Evolutionary conservation across 2,113 vertebrate species (phyloP).

Genomic region (Cinclus mexicanus): DNA sequence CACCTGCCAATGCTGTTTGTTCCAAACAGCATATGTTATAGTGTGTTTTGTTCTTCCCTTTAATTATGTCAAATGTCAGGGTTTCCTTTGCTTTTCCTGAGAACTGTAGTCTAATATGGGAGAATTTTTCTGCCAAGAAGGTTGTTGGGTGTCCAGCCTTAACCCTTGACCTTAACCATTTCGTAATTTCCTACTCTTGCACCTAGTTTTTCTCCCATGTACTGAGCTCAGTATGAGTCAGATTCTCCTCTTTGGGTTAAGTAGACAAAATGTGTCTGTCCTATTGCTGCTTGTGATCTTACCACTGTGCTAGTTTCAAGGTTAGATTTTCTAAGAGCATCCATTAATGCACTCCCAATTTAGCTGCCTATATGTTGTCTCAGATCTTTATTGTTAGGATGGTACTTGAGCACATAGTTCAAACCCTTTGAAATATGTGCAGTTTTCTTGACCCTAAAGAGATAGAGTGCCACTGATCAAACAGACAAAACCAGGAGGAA

Average conservation of each 20-base stretch:
- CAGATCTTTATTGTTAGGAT: neutral
- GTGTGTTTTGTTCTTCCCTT: neutral
- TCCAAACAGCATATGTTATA: neutral
- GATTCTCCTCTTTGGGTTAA: neutral
- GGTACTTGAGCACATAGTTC: neutral
- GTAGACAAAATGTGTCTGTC: neutral
- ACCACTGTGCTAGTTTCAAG: neutral
- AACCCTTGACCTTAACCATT: neutral
- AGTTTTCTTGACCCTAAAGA: neutral
- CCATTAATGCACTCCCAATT: neutral
- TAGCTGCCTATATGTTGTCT: neutral
- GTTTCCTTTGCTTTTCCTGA: constrained; percentile 20
- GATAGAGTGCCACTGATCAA: neutral
- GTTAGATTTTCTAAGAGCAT: neutral
- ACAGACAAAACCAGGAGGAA: neutral
- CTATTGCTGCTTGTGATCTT: neutral
- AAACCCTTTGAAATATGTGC: neutral
- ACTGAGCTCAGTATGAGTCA: neutral
- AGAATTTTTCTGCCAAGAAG: neutral
- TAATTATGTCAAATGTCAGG: constrained; percentile 9
- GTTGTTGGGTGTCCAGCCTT: neutral
- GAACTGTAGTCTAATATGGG: neutral
- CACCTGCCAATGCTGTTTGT: neutral
- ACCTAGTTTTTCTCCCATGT: neutral
- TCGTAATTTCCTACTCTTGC: neutral